These are phyloP conservation scores for Trichonephila inaurata DNA, from an alignment of 1,140 invertebrate genomes.

Conservation along the genomic window DNA sequence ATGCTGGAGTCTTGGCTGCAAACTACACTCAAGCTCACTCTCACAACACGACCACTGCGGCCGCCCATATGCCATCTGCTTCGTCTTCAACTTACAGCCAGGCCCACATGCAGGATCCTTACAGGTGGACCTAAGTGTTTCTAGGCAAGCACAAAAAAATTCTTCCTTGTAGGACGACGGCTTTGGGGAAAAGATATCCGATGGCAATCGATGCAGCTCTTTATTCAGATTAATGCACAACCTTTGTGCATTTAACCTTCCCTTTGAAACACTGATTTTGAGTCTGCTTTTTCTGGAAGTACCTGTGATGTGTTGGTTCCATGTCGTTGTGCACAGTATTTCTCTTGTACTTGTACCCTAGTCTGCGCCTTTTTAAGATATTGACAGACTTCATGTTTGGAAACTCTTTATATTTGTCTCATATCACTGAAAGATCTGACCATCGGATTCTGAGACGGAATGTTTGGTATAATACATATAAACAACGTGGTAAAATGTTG, in stretches of 20 bases:
- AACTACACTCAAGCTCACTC: conserved; percentile 71
- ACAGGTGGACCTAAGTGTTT: conserved; percentile 64
- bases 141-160: background rate
- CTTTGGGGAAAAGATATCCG: background rate
- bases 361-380: conserved; percentile 77
- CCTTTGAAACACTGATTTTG: conserved; percentile 19
- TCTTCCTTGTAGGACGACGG: conserved; percentile 2
- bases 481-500: conserved; percentile 70
- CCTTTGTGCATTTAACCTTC: conserved; percentile 52
- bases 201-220: conserved; percentile 69
- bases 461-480: conserved; percentile 61
- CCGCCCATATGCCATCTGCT: conserved; percentile 49
- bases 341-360: conserved; percentile 73
- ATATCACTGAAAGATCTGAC: conserved; percentile 75
- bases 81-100: conserved; percentile 52
- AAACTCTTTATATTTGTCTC: conserved; percentile 74
- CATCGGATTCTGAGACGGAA: conserved; percentile 62
- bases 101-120: conserved; percentile 67
- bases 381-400: conserved; percentile 73
- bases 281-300: conserved; percentile 71
- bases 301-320: conserved; percentile 73
- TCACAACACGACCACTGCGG: conserved; percentile 38
- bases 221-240: background rate
- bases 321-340: conserved; percentile 69
- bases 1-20: conserved; percentile 71